Evolutionary conservation across 1,140 invertebrate species (phyloP).

Genomic region (Dreissena polymorpha): DNA sequence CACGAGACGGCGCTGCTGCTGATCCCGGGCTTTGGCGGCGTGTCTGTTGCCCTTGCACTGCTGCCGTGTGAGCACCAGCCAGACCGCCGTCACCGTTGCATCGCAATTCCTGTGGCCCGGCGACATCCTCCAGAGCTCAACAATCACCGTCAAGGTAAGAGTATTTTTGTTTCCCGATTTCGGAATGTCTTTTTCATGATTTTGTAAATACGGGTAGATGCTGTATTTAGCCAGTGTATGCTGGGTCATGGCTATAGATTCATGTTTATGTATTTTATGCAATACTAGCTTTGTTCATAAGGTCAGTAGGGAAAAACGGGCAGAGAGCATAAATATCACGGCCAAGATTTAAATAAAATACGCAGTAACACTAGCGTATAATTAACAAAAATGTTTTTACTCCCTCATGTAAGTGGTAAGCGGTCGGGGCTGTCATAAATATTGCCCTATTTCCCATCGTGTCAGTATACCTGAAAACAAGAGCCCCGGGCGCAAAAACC

Average conservation of each 20-base stretch:
- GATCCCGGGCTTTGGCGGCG: slow-evolving; percentile 71
- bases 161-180: no score
- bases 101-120: slow-evolving; percentile 72
- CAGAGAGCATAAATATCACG: no score
- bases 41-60: slow-evolving; percentile 71
- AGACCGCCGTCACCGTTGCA: slow-evolving; percentile 71
- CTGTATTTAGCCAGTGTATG: no score
- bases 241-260: no score
- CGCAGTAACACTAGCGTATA: no score
- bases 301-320: no score
- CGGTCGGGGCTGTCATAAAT: slow-evolving; percentile 77
- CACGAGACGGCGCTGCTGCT: slow-evolving; percentile 66
- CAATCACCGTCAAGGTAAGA: slow-evolving; percentile 67
- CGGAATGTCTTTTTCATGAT: no score
- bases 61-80: slow-evolving; percentile 64
- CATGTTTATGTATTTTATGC: no score
- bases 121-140: slow-evolving; percentile 70
- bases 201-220: no score
- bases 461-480: slow-evolving; percentile 75
- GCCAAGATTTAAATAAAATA: no score
- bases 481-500: slow-evolving; percentile 79
- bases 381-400: no score
- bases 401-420: slow-evolving; percentile 77
- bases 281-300: no score
- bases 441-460: slow-evolving; percentile 78